Evolutionary conservation across 2,113 vertebrate genomes (phyloP), one percentile per base, ranked within the genome.

Genomic region (Phrynosoma platyrhinos): DNA sequence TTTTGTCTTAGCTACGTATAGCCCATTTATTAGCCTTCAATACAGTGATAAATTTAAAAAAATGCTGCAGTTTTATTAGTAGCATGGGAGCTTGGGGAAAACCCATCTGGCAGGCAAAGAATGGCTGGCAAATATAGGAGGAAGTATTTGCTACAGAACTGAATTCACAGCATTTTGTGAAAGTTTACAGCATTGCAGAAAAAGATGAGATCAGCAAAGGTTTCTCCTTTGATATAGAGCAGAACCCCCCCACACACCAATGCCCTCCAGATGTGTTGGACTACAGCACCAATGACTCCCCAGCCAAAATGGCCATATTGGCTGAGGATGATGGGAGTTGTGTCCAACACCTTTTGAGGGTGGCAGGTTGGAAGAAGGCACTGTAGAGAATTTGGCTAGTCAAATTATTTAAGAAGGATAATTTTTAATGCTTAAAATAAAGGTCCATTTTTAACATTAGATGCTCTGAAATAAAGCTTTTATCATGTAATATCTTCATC

Each of bases 21-120:
- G 91, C 95, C 96, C 93, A 96, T 92, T 90, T 95, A 91, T 94
- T 94, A 62, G 95, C 88, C 92, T 95, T 94, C 96, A 91, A 92
- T 94, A 92, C 66, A 91, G 93, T 94, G 95, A 97, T 97, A 96
- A 96, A 97, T 96, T 96, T 94, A 86, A 90, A 91, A 90, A 95
- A 84, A 86, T 94, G 93, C 94, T 96, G 95, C 96, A 94, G 91
- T 94, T 96, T 96, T 91, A 82, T 90, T 92, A 94, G 92, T 89
- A 90, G 94, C 90, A 79, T 83, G 91, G 95, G 94, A 95, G 94
- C 91, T 79, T 94, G 85, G 95, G 95, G 96, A 95, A 95, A 96
- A 95, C 92, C 91, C 95, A 96, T 94, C 95, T 94, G 94, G 93
- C 88, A 90, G 91, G 87, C 79, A 78, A 90, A 76, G 52, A 86